Evolutionary conservation across 2,113 vertebrate species (phyloP), one percentile per base, ranked within the genome.

Genomic region (Chelonoidis abingdonii): DNA sequence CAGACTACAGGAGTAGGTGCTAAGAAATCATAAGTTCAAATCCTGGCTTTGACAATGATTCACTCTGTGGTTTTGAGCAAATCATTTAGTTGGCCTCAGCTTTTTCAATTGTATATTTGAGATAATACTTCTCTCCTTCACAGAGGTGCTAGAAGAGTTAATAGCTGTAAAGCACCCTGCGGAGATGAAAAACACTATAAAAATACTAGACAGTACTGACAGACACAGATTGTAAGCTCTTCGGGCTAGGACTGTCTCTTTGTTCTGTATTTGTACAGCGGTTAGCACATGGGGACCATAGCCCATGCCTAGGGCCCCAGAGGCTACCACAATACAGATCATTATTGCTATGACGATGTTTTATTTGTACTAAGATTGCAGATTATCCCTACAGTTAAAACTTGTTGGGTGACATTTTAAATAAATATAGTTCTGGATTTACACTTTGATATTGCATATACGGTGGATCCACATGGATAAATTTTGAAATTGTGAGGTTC

Each of bases 51-150:
- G 65, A 95, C 82, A 89, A 59, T 38, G 83, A 84, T 90, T 90
- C 4, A 65, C 16, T 76, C 92, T 92, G 29, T 86, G 80, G 62
- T 78, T 95, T 84, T 89, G 47, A 54, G n/a, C 35, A 94, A 95
- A 93, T 83, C 44, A 47, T 14, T 56, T 84, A 88, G 83, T 84
- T 59, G 0, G 0, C 25, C 90, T 94, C 4, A 78, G 35, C 87
- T 89, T 65, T 44, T 93, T 25, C 78, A 21, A 81, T 93, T 92
- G 54, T 0, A 0, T 79, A 12, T 19, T 83, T 69, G 92, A 50
- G 49, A 24, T 85, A 88, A 85, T 14, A 65, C 88, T 94, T 94
- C 94, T 53, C 81, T 97, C 56, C 50, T 85, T 80, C 91, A 75
- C 44, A 65, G 62, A 82, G 12, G 29, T 87, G 25, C 49, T 0